These are phyloP conservation scores for Pomatorhinus ruficollis DNA, from an alignment of 2,113 vertebrate genomes.

Conservation along the genomic window DNA sequence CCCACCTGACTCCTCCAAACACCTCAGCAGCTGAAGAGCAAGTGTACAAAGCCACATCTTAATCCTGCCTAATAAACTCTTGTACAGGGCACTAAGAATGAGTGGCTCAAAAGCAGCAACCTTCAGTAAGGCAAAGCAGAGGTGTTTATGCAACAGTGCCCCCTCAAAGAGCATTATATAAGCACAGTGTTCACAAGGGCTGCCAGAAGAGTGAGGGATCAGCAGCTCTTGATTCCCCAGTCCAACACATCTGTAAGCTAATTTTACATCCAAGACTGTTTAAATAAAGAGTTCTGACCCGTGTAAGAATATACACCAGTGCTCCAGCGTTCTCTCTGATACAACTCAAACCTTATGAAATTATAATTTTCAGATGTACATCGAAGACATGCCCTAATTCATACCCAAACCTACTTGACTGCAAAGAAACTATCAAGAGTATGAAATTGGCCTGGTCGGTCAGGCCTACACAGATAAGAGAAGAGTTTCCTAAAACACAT, in stretches of 20 bases:
- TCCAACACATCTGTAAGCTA: not conserved
- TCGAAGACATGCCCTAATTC: not conserved
- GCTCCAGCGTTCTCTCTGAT: not conserved
- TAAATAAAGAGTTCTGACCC: not conserved
- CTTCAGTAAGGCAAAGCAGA: not conserved
- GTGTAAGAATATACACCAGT: not conserved
- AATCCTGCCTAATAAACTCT: not conserved
- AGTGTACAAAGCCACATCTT: not conserved
- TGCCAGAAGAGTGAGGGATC: not conserved
- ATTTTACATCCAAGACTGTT: not conserved
- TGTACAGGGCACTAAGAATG: not conserved
- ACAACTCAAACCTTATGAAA: not conserved
- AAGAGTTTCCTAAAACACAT: not conserved
- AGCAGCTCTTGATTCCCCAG: not conserved
- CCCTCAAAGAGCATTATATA: not conserved
- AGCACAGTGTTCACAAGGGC: not conserved
- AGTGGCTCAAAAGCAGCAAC: not conserved
- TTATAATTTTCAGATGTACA: not conserved
- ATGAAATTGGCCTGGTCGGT: not conserved
- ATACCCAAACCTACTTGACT: not conserved
- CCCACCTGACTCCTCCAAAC: not conserved
- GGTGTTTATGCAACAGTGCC: not conserved
- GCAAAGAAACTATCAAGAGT: not conserved
- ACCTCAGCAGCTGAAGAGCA: not conserved
- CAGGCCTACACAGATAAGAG: not conserved